Evolutionary conservation across 1,140 invertebrate genomes (phyloP).

Genomic region (Odontomachus brunneus): DNA sequence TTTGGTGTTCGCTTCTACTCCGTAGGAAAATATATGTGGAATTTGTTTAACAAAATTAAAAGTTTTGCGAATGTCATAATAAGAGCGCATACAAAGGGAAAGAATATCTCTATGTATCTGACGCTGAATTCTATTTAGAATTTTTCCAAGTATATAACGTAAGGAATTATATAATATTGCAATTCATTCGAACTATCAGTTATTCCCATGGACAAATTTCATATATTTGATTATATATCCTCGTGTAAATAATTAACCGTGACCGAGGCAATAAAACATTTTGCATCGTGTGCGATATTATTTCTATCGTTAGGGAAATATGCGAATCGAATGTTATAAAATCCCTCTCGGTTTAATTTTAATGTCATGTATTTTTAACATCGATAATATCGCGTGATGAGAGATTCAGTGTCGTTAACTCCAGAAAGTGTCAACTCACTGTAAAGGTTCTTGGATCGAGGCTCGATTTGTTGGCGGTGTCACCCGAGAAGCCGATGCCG

Average conservation of each 20-base stretch:
- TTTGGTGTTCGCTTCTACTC: no score
- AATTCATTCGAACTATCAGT: background rate
- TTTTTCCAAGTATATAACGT: no score
- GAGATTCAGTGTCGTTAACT: background rate
- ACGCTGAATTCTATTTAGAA: no score
- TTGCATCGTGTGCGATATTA: background rate
- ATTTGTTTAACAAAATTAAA: no score
- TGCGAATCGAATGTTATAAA: background rate
- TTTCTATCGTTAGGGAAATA: background rate
- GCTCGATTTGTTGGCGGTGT: constrained; percentile 49
- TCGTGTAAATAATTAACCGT: constrained; percentile 2
- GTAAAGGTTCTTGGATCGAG: constrained; percentile 76
- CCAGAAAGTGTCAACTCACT: constrained; percentile 70
- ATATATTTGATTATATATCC: background rate
- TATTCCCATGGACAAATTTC: constrained; percentile 3
- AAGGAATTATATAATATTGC: no score
- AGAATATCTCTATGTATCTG: no score
- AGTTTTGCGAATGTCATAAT: background rate
- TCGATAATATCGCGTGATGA: background rate
- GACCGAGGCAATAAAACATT: background rate
- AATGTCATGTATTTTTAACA: no score
- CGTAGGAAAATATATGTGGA: no score
- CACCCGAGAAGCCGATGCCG: constrained; percentile 64
- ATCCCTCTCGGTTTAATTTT: no score
- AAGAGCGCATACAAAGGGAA: background rate